Evolutionary conservation across 2,888 invertebrate species (phyloP).

Genomic region (Cheilosia grossa): DNA sequence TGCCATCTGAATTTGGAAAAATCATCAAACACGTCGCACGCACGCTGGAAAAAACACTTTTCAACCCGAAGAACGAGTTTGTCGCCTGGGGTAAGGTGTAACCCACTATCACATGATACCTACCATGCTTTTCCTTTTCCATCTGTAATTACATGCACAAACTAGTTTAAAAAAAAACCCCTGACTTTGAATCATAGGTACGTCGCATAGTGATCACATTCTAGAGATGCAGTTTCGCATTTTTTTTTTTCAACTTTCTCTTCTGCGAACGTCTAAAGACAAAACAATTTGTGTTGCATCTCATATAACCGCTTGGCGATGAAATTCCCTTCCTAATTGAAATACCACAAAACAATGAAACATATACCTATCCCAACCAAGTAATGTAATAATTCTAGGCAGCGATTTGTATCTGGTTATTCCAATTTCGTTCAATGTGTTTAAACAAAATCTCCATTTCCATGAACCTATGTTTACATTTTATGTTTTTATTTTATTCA

Average conservation of each 20-base stretch:
- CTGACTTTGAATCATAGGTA: conserved; percentile 2
- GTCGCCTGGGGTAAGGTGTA: background rate
- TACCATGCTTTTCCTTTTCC: conserved; percentile 18
- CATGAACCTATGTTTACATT: conserved; percentile 35
- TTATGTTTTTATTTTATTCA: too few species aligned
- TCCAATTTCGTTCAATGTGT: conserved; percentile 3
- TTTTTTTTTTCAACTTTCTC: background rate
- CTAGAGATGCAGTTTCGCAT: background rate
- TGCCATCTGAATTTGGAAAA: background rate
- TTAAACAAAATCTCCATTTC: conserved; percentile 39
- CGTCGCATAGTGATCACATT: background rate
- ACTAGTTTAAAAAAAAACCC: conserved; percentile 15
- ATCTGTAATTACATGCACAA: conserved; percentile 20
- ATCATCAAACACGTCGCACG: background rate
- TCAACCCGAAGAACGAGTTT: conserved; percentile 10
- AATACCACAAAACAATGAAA: conserved; percentile 18
- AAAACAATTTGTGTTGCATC: conserved; percentile 5
- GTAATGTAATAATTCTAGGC: conserved; percentile 8
- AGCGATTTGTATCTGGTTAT: conserved; percentile 36
- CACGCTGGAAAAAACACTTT: background rate
- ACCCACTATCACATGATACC: background rate
- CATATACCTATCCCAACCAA: background rate
- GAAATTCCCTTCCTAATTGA: conserved; percentile 22
- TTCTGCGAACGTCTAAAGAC: background rate
- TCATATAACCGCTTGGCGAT: background rate